Conservation (phyloP, 1,140 invertebrate species). For the Drosophila suzukii region DNA sequence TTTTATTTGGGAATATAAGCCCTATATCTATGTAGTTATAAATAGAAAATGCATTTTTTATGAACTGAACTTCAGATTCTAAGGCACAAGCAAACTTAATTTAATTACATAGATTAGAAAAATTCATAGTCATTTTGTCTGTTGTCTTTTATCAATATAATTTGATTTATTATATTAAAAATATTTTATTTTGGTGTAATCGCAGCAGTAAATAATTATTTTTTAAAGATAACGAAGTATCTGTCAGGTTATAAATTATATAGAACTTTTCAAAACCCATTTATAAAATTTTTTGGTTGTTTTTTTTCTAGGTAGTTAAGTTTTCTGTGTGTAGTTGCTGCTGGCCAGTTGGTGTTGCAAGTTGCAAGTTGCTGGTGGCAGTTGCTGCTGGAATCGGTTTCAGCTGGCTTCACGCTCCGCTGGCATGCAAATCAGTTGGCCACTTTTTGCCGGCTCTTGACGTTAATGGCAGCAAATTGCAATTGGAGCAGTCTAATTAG, state of each 20-base stretch:
- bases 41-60: too few relatives aligned
- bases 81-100: too few relatives aligned
- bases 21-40: too few relatives aligned
- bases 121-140: too few relatives aligned
- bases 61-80: too few relatives aligned
- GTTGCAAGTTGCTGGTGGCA: constrained; percentile 24
- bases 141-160: not conserved
- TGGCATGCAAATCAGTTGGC: constrained; percentile 76
- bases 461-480: constrained; percentile 79
- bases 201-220: too few relatives aligned
- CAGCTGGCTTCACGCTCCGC: constrained; percentile 67
- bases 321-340: constrained; percentile 10
- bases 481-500: constrained; percentile 69
- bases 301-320: not conserved
- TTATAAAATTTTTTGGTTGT: not conserved
- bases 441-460: constrained; percentile 66
- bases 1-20: too few relatives aligned
- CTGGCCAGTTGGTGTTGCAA: constrained; percentile 19
- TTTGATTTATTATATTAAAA: not conserved
- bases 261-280: too few relatives aligned
- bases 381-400: constrained; percentile 50
- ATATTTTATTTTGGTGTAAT: too few relatives aligned
- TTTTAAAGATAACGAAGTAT: too few relatives aligned
- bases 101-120: too few relatives aligned
- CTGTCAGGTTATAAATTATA: too few relatives aligned